Conservation (phyloP, 2,888 invertebrate genomes). For the Orthosia cruda region DNA sequence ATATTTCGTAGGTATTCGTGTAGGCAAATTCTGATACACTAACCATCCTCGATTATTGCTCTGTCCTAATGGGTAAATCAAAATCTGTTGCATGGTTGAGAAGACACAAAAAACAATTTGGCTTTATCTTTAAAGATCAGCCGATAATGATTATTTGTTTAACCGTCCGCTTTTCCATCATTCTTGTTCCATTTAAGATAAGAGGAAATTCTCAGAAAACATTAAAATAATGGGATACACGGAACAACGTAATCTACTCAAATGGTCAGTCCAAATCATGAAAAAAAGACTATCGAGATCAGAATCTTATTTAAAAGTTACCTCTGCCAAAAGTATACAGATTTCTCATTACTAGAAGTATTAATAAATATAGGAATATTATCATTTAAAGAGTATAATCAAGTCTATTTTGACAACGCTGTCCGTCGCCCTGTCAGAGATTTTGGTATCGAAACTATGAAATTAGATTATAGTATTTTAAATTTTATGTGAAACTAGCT, state of each 20-base stretch:
- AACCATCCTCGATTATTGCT: too few relatives aligned
- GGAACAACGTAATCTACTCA: not conserved
- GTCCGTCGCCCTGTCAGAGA: not conserved
- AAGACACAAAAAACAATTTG: too few relatives aligned
- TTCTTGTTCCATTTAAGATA: too few relatives aligned
- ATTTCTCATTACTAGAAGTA: conserved; percentile 46
- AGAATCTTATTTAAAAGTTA: conserved; percentile 33
- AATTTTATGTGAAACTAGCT: not conserved
- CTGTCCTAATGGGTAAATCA: too few relatives aligned
- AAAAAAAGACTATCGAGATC: conserved; percentile 6
- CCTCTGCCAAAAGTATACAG: conserved; percentile 36
- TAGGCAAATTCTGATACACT: too few relatives aligned
- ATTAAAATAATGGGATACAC: too few relatives aligned
- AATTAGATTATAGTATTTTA: conserved; percentile 12
- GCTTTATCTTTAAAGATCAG: too few relatives aligned
- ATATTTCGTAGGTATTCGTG: too few relatives aligned
- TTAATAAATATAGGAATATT: conserved; percentile 49
- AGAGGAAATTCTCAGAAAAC: too few relatives aligned
- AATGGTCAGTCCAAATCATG: not conserved
- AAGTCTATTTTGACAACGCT: conserved; percentile 47
- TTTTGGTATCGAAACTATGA: conserved; percentile 18
- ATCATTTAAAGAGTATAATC: conserved; percentile 51
- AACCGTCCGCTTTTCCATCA: too few relatives aligned
- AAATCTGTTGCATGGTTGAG: too few relatives aligned
- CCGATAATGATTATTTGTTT: too few relatives aligned